Evolutionary conservation across 1,140 invertebrate species (phyloP).

Genomic region (Orius laevigatus): DNA sequence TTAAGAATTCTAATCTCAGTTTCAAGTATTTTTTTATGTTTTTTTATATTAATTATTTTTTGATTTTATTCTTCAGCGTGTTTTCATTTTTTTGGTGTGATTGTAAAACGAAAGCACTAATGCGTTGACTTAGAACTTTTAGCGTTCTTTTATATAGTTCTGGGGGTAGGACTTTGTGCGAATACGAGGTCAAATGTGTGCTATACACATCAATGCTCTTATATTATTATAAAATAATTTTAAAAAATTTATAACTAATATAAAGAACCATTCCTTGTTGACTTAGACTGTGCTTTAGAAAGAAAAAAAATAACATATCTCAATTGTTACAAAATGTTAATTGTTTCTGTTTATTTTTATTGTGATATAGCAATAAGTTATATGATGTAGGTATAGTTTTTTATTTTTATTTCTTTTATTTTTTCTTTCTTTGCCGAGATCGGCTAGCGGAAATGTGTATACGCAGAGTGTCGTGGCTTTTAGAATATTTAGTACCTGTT

Average conservation of each 20-base stretch:
- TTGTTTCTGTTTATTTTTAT: slow-evolving; percentile 19
- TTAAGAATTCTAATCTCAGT: slow-evolving; percentile 16
- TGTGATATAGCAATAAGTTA: slow-evolving; percentile 23
- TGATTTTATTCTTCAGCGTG: slow-evolving; percentile 1
- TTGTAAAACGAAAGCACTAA: slow-evolving; percentile 19
- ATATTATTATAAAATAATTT: slow-evolving; percentile 1
- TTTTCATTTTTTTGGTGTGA: slow-evolving; percentile 17
- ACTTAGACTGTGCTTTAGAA: slow-evolving; percentile 14
- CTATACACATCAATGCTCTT: slow-evolving; percentile 5
- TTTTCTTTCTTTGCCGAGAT: slow-evolving; percentile 6
- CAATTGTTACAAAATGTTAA: slow-evolving; percentile 18
- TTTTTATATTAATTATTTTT: not conserved
- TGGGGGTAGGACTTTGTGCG: not conserved
- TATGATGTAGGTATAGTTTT: slow-evolving; percentile 12
- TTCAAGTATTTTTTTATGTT: slow-evolving; percentile 9
- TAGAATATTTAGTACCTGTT: slow-evolving; percentile 14
- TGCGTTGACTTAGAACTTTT: slow-evolving; percentile 1
- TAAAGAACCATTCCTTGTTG: slow-evolving; percentile 17
- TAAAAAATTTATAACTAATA: too few species aligned
- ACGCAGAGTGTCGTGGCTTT: slow-evolving; percentile 12
- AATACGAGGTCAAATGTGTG: slow-evolving; percentile 4
- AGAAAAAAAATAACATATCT: slow-evolving; percentile 17
- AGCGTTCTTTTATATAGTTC: slow-evolving; percentile 8
- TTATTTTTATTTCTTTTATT: slow-evolving; percentile 13
- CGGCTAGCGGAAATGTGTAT: slow-evolving; percentile 10